Evolutionary conservation across 2,888 invertebrate genomes (phyloP).

Genomic region (Coenonympha glycerion): DNA sequence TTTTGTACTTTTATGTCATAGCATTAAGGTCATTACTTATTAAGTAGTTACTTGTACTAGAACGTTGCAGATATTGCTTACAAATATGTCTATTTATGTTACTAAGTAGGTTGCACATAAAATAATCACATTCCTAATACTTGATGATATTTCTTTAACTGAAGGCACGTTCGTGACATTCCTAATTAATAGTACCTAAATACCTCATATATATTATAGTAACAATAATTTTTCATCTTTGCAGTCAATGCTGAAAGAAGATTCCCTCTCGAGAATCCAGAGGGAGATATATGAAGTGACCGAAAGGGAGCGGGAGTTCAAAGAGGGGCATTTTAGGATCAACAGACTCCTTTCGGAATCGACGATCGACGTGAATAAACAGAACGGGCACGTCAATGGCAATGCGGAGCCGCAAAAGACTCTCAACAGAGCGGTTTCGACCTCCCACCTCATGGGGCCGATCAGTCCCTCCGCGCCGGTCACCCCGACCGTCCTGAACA

Average conservation of each 20-base stretch:
- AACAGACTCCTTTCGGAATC: constrained; percentile 67
- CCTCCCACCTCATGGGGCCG: constrained; percentile 63
- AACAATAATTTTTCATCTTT: constrained; percentile 39
- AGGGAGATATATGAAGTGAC: constrained; percentile 91
- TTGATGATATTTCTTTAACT: constrained; percentile 14
- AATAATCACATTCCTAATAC: constrained; percentile 5
- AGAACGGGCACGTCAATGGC: constrained; percentile 61
- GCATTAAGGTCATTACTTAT: constrained; percentile 32
- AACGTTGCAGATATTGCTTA: constrained; percentile 16
- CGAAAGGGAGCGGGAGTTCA: constrained; percentile 87
- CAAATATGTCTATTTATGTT: constrained; percentile 20
- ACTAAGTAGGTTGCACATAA: constrained; percentile 18
- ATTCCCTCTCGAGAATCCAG: constrained; percentile 88
- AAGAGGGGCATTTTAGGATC: constrained; percentile 75
- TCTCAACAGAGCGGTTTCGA: constrained; percentile 64
- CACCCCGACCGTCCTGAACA: constrained; percentile 53
- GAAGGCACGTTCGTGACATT: constrained; percentile 13
- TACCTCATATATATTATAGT: too few relatives aligned
- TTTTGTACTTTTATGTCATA: constrained; percentile 28
- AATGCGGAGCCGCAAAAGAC: constrained; percentile 47
- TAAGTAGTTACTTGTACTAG: too few relatives aligned
- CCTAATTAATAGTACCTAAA: constrained; percentile 20
- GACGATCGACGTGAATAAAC: constrained; percentile 66
- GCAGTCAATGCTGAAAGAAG: constrained; percentile 78
- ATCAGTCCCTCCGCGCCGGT: constrained; percentile 54